phyloP scores from a whole-genome alignment of 2,888 invertebrate species.

The Desoria tigrina region DNA sequence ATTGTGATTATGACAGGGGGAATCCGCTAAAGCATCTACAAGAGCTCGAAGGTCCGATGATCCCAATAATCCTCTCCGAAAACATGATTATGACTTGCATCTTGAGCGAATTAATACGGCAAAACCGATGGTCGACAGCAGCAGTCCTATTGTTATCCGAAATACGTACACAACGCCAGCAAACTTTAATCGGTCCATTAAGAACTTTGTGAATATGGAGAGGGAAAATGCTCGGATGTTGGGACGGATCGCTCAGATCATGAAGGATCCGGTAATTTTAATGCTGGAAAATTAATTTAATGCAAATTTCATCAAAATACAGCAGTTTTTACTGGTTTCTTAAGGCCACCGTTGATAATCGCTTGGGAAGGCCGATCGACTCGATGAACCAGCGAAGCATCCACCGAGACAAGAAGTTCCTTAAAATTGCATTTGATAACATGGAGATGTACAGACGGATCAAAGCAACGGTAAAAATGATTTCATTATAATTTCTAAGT shows the following conservation, averaged over 20 bases:
- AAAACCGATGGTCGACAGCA: slow-evolving; percentile 40
- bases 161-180: slow-evolving; percentile 35
- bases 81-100: slow-evolving; percentile 31
- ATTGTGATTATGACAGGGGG: too few species aligned
- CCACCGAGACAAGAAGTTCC: slow-evolving; percentile 32
- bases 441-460: slow-evolving; percentile 48
- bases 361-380: slow-evolving; percentile 6
- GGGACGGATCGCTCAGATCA: slow-evolving; percentile 43
- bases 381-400: slow-evolving; percentile 30
- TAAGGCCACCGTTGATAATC: slow-evolving; percentile 40
- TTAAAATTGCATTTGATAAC: slow-evolving; percentile 51
- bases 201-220: slow-evolving; percentile 46
- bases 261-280: slow-evolving; percentile 43
- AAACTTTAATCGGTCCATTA: slow-evolving; percentile 43
- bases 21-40: background rate
- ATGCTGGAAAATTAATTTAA: background rate
- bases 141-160: slow-evolving; percentile 33
- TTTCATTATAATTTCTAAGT: too few species aligned
- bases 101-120: slow-evolving; percentile 38
- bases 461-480: slow-evolving; percentile 29
- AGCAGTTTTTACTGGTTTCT: too few species aligned
- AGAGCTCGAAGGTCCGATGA: slow-evolving; percentile 23
- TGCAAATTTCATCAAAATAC: too few species aligned
- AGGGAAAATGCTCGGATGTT: slow-evolving; percentile 50
- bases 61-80: slow-evolving; percentile 32